A percentile compares a stretch with the other conserved stretches of the same genome.
Evolutionary conservation across 2,113 vertebrate genomes (phyloP).

Genomic region (Tursiops truncatus): DNA sequence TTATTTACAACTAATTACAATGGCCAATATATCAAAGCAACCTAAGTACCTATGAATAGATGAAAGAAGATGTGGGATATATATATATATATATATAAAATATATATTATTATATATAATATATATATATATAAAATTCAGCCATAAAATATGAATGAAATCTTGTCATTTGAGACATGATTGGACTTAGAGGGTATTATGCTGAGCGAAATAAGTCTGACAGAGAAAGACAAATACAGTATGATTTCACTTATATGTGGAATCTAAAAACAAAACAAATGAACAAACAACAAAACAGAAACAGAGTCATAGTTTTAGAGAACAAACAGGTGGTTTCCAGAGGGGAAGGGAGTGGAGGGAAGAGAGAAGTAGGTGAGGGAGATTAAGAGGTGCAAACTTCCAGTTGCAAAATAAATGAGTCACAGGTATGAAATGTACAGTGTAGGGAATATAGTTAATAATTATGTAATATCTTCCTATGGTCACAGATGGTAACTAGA

Average conservation of each 20-base stretch:
- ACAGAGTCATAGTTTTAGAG: not conserved
- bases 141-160: not conserved
- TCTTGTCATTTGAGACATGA: not conserved
- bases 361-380: too few species aligned
- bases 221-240: too few species aligned
- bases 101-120: too few species aligned
- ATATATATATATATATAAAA: too few species aligned
- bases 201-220: too few species aligned
- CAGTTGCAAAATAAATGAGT: not conserved
- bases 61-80: too few species aligned
- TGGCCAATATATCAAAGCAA: too few species aligned
- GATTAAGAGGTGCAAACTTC: too few species aligned
- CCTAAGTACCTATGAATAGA: too few species aligned
- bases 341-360: not conserved
- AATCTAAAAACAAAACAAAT: not conserved
- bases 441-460: not conserved
- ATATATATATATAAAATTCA: not conserved
- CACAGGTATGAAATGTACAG: not conserved
- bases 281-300: not conserved
- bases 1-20: too few species aligned
- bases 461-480: not conserved
- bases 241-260: not conserved
- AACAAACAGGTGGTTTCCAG: not conserved
- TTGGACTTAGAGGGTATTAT: not conserved
- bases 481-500: not conserved